phyloP scores from a whole-genome alignment of 1,140 invertebrate genomes.

The Ericerus pela region DNA sequence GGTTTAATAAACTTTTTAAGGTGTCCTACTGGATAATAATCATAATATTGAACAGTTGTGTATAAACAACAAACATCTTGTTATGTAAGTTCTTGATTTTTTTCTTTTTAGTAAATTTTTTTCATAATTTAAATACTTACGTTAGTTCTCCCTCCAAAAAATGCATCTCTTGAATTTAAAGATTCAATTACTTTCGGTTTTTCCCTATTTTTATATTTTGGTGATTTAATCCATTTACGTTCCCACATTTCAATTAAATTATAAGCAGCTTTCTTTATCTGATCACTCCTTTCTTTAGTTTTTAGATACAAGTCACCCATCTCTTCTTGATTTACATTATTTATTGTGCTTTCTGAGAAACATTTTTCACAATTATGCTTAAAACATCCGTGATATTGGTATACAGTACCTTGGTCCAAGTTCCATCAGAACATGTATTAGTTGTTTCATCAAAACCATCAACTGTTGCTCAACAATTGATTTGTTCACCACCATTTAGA shows the following conservation, averaged over 20 bases:
- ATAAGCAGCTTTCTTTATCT: slow-evolving; percentile 2
- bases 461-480: neutral
- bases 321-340: slow-evolving; percentile 11
- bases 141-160: slow-evolving; percentile 11
- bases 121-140: slow-evolving; percentile 3
- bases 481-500: neutral
- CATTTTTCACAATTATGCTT: neutral
- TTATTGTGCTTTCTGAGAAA: slow-evolving; percentile 1
- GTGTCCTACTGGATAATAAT: slow-evolving; percentile 6
- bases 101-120: slow-evolving; percentile 4
- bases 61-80: slow-evolving; percentile 4
- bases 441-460: too few relatives aligned
- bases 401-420: too few relatives aligned
- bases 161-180: slow-evolving; percentile 3
- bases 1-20: slow-evolving; percentile 4
- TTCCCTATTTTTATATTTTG: slow-evolving; percentile 9
- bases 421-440: too few relatives aligned
- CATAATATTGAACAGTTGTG: slow-evolving; percentile 9
- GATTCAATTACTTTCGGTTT: slow-evolving; percentile 1
- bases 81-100: slow-evolving; percentile 8
- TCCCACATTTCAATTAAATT: slow-evolving; percentile 7
- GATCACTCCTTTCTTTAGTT: slow-evolving; percentile 7
- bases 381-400: neutral
- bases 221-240: slow-evolving; percentile 9
- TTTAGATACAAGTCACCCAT: slow-evolving; percentile 7